Evolutionary conservation across 2,888 invertebrate genomes (phyloP).

Genomic region (Morpho deidamia): DNA sequence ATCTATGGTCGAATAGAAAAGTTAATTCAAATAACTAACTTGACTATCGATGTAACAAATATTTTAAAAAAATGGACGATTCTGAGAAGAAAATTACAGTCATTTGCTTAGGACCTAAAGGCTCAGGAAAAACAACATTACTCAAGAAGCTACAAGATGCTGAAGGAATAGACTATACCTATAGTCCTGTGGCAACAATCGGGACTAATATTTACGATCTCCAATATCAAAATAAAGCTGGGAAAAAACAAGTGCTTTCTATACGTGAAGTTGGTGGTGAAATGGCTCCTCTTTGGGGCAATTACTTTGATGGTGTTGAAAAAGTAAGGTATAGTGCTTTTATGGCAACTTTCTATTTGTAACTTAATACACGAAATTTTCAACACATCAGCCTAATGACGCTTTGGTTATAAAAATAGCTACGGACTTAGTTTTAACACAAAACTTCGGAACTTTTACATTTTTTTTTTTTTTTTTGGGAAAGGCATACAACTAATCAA

Average conservation of each 20-base stretch:
- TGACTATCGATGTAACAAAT: conserved; percentile 25
- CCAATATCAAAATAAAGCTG: conserved; percentile 62
- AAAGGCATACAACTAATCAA: no score
- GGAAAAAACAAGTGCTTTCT: conserved; percentile 72
- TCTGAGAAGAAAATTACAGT: conserved; percentile 60
- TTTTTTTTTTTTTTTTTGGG: no score
- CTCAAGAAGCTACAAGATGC: conserved; percentile 85
- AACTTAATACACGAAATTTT: no score
- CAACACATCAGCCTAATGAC: no score
- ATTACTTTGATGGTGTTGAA: conserved; percentile 82
- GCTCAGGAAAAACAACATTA: conserved; percentile 89
- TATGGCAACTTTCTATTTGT: no score
- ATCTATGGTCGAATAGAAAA: conserved; percentile 47
- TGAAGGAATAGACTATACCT: conserved; percentile 85
- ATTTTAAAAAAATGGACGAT: conserved; percentile 49
- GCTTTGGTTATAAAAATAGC: no score
- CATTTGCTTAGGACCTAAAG: conserved; percentile 87
- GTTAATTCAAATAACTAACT: not conserved
- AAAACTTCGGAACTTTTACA: no score
- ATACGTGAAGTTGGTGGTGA: conserved; percentile 88
- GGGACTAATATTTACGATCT: conserved; percentile 88
- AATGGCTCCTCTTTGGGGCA: conserved; percentile 90
- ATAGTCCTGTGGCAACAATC: conserved; percentile 87
- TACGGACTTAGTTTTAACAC: no score
- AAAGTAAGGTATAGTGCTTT: conserved; percentile 53